Evolutionary conservation across 1,140 invertebrate species (phyloP).

Genomic region (Archivesica marissinica): DNA sequence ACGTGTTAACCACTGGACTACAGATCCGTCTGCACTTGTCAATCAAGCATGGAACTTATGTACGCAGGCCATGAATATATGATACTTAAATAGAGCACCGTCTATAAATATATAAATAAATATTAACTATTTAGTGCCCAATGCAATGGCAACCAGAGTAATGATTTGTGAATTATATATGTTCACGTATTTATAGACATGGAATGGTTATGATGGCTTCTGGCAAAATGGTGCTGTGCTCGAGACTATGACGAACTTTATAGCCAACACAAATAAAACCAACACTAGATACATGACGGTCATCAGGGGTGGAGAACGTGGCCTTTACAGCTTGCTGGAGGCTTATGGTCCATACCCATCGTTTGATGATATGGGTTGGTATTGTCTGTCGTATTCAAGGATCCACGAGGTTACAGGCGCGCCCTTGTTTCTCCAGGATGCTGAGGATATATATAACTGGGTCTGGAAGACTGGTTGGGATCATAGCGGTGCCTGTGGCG

Average conservation of each 20-base stretch:
- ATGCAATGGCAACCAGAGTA: too few relatives aligned
- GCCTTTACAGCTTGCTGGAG: constrained; percentile 65
- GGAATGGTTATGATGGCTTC: constrained; percentile 74
- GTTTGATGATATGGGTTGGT: constrained; percentile 74
- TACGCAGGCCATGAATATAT: too few relatives aligned
- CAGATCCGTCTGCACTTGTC: too few relatives aligned
- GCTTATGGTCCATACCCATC: constrained; percentile 73
- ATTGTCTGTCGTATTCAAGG: constrained; percentile 63
- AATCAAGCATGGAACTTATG: too few relatives aligned
- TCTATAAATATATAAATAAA: too few relatives aligned
- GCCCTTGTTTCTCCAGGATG: constrained; percentile 60
- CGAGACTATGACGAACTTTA: constrained; percentile 67
- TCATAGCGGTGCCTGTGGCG: constrained; percentile 46
- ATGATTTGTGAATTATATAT: too few relatives aligned
- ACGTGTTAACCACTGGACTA: too few relatives aligned
- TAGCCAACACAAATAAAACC: constrained; percentile 62
- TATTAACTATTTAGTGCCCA: too few relatives aligned
- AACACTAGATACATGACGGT: constrained; percentile 63
- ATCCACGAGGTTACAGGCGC: constrained; percentile 65
- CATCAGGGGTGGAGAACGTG: constrained; percentile 41
- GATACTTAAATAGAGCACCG: too few relatives aligned
- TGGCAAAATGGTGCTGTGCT: constrained; percentile 72
- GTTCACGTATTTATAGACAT: constrained; percentile 67
- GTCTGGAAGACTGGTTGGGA: constrained; percentile 73
- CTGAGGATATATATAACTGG: constrained; percentile 68